Conservation (phyloP, 1,140 invertebrate genomes). For the Pseudomyrmex pallidus region DNA sequence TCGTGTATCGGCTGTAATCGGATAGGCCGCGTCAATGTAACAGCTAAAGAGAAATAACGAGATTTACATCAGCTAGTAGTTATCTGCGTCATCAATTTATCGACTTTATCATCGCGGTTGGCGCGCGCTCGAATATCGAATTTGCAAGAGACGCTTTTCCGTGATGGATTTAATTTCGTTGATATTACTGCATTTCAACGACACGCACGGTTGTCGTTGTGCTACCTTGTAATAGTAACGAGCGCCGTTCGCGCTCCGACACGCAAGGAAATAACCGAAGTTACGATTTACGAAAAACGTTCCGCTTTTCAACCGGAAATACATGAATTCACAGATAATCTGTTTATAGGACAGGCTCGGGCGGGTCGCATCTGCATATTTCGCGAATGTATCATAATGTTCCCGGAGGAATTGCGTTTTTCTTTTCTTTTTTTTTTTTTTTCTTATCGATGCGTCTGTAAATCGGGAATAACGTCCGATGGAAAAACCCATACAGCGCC, state of each 20-base stretch:
- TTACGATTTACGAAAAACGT: slow-evolving; percentile 18
- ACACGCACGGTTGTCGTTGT: neutral
- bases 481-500: neutral
- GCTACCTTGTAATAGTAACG: neutral
- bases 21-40: neutral
- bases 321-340: slow-evolving; percentile 27
- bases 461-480: slow-evolving; percentile 6
- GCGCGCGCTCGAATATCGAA: slow-evolving; percentile 14
- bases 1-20: slow-evolving; percentile 15
- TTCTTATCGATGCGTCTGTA: neutral
- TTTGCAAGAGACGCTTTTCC: slow-evolving; percentile 43
- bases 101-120: slow-evolving; percentile 29
- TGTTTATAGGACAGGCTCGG: neutral
- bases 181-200: slow-evolving; percentile 21
- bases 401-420: neutral
- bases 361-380: slow-evolving; percentile 26
- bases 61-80: slow-evolving; percentile 50
- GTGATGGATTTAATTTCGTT: slow-evolving; percentile 38
- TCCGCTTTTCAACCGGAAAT: slow-evolving; percentile 26
- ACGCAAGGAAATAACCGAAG: slow-evolving; percentile 25
- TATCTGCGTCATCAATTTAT: slow-evolving; percentile 56
- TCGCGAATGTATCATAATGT: slow-evolving; percentile 34
- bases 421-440: neutral
- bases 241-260: neutral
- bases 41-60: slow-evolving; percentile 45